Evolutionary conservation across 2,113 vertebrate species (phyloP), one percentile per base, ranked within the genome.

Genomic region (Melanotaenia duboulayi): DNA sequence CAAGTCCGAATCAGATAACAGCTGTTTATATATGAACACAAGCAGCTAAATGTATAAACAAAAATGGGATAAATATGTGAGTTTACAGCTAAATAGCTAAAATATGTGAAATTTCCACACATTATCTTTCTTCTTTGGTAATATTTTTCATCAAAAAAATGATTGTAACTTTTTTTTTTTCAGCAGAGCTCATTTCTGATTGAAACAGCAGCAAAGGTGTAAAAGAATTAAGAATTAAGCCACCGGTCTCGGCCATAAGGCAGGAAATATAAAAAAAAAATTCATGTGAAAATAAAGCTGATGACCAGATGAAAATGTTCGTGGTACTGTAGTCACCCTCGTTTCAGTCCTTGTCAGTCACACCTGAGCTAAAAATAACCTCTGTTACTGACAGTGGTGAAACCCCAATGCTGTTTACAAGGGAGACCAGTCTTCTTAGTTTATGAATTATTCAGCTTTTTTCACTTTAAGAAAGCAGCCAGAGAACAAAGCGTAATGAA

Each of bases 371-470:
- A 88, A 91, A 92, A 92, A 91, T 90, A 91, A 71, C 71, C 28
- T 19, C 6, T 4, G 68, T 57, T 58, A 60, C 76, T 69, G 81
- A 71, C 83, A 81, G 86, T 32, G 11, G 67, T 69, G 84, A 90
- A 85, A 76, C 63, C 82, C 90, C 85, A 78, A 11, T 28, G 73
- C 80, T 83, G 73, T 86, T 80, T 81, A 83, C 83, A 79, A 70
- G 85, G 75, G 83, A 81, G 84, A 80, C 83, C 46, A 11, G 78
- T 61, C 66, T 55, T 78, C 82, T 87, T 50, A 11, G 1, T 71
- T 77, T 63, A 90, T 90, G 80, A 89, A 90, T 92, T 87, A 93
- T 92, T 91, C 65, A 90, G 2, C 44, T 74, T 60, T 63, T 19
- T 52, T 49, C 65, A 82, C 88, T 85, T 85, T 88, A 81, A 74